Evolutionary conservation across 1,140 invertebrate genomes (phyloP), one percentile per base, ranked within the genome.

Genomic region (Belonocnema kinseyi): DNA sequence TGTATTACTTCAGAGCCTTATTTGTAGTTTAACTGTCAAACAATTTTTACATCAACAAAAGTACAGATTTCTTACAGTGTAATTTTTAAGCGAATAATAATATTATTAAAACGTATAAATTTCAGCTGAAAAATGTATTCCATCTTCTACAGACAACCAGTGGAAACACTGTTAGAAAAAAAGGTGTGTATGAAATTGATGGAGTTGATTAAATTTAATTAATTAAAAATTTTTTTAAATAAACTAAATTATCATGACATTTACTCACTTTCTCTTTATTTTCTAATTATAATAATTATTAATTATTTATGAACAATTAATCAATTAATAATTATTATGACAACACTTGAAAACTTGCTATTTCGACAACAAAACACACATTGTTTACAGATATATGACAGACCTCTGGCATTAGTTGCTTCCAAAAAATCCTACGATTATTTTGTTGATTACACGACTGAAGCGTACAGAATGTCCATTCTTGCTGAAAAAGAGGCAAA

Each of bases 401-500:
- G 82, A 81, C 14, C 80, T 19, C 77, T 84, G 61, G 84, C 81
- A 16, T 74, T 90, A 50, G 61, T 88, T 53, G 61, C 85, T 10
- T 77, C 88, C 13, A 84, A 83, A 73, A 82, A 66, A 61, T 74
- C 77, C 8, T 90, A 75, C 70, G 75, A 87, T 13, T 82, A 85
- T 50, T 83, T 86, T 19, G 14, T 76, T 21, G 83, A 89, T 82
- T 86, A 85, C 53, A 80, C 82, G 8, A 84, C 53, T 16, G 87
- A 88, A 76, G 75, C 83, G 13, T 81, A 84, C 61, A 86, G 76
- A 81, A 72, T 81, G 19, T 77, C 79, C 1, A 76, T 80, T 12
- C 70, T 83, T n/a, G 81, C 78, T 2, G 82, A 83, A 74, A 78
- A 85, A 58, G 81, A 85, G 72, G 72, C 74, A 17, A 82, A 83